phyloP scores from a whole-genome alignment of 2,113 vertebrate species.

The Cyrtonyx montezumae region DNA sequence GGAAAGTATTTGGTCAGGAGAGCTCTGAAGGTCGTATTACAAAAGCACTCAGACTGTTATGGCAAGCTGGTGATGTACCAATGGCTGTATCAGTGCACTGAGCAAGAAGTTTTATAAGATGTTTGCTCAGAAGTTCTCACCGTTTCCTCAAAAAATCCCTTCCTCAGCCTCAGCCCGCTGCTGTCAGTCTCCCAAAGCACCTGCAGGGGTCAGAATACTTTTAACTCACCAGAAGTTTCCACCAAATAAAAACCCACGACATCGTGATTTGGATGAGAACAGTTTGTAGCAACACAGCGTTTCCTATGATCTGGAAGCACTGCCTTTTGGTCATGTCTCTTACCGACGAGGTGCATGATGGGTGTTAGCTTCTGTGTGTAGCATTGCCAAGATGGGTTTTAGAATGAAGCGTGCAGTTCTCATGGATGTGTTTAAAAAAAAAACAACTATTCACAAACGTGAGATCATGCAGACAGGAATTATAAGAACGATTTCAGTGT shows the following conservation, averaged over 20 bases:
- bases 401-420: not conserved
- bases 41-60: not conserved
- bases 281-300: not conserved
- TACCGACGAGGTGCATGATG: not conserved
- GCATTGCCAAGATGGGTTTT: conserved; percentile 7
- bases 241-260: not conserved
- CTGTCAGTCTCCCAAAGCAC: conserved; percentile 39
- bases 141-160: not conserved
- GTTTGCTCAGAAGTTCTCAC: not conserved
- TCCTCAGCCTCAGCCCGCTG: not conserved
- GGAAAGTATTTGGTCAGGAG: not conserved
- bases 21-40: not conserved
- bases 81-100: not conserved
- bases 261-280: not conserved
- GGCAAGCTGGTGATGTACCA: rapidly evolving
- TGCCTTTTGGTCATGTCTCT: conserved; percentile 1
- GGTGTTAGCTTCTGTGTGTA: not conserved
- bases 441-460: not conserved
- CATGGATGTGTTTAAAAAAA: not conserved
- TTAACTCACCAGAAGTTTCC: conserved; percentile 52
- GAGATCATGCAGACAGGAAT: not conserved
- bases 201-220: conserved; percentile 68
- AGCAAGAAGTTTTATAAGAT: not conserved
- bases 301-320: not conserved
- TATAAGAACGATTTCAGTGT: conserved; percentile 6